phyloP scores from a whole-genome alignment of 2,113 vertebrate species.

The Echinops telfairi region DNA sequence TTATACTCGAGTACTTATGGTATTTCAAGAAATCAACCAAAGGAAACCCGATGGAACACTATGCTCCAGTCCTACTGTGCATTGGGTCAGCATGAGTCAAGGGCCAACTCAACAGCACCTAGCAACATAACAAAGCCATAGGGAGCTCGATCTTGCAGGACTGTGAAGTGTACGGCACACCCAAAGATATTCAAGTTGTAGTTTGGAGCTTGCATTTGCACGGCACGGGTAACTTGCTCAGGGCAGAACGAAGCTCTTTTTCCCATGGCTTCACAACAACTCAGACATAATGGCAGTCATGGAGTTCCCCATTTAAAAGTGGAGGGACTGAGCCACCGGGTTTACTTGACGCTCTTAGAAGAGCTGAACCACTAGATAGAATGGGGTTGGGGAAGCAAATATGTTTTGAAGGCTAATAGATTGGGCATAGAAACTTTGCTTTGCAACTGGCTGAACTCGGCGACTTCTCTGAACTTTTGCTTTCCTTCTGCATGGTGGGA shows the following conservation, averaged over 20 bases:
- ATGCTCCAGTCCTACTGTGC: background rate
- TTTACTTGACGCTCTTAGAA: background rate
- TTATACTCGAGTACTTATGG: no score
- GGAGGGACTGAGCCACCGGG: background rate
- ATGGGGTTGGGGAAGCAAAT: background rate
- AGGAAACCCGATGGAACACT: background rate
- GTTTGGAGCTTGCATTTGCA: constrained; percentile 15
- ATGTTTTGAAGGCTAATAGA: background rate
- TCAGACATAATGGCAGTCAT: background rate
- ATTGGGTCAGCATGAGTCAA: background rate
- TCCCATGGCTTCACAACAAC: background rate
- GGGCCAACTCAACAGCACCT: background rate
- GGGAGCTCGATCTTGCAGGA: background rate
- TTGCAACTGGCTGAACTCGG: background rate
- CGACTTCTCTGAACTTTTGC: background rate
- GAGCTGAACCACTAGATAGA: background rate
- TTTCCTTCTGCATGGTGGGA: background rate
- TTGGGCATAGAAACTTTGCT: background rate
- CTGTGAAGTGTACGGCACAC: background rate
- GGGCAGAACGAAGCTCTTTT: background rate
- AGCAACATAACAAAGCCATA: background rate
- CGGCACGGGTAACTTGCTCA: background rate
- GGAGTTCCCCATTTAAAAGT: background rate
- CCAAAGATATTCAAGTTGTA: background rate
- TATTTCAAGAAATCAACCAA: background rate